Percentiles rank a stretch among this genome's conserved stretches.
Evolutionary conservation across 2,888 invertebrate species (phyloP).

Genomic region (Pseudanteris insignis): DNA sequence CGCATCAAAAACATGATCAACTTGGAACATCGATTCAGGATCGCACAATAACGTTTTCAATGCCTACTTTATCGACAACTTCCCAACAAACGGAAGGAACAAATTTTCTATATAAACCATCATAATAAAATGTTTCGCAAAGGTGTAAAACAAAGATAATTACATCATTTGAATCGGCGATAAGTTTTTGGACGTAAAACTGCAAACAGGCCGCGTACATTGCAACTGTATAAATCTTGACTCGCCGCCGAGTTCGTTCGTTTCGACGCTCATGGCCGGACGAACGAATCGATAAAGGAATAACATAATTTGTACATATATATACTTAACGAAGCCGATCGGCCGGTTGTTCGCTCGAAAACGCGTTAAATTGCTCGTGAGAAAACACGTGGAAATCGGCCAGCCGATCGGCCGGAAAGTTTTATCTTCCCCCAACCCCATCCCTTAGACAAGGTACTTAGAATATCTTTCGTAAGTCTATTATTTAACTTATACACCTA

Average conservation of each 20-base stretch:
- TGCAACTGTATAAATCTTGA: conserved; percentile 12
- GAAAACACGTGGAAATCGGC: conserved; percentile 16
- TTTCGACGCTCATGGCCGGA: conserved; percentile 16
- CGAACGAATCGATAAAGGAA: conserved; percentile 20
- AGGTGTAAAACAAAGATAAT: neutral
- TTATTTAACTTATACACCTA: conserved; percentile 60
- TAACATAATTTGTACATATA: conserved; percentile 32
- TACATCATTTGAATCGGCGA: too few species aligned
- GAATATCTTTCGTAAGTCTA: conserved; percentile 60
- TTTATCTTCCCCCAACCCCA: conserved; percentile 21
- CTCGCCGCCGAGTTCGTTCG: conserved; percentile 12
- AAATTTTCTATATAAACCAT: conserved; percentile 12
- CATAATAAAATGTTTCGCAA: conserved; percentile 11
- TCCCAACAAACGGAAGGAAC: conserved; percentile 31
- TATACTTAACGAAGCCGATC: conserved; percentile 10
- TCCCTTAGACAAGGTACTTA: conserved; percentile 61
- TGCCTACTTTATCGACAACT: conserved; percentile 23
- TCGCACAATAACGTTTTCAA: conserved; percentile 21
- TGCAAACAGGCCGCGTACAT: conserved; percentile 16
- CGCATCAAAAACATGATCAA: conserved; percentile 28
- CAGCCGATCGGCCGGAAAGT: conserved; percentile 14
- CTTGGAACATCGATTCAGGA: conserved; percentile 31
- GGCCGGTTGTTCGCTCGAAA: conserved; percentile 15
- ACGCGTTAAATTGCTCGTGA: conserved; percentile 19
- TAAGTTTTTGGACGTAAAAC: conserved; percentile 3